Conservation (phyloP, 2,888 invertebrate genomes). For the Uloborus plumipes region DNA sequence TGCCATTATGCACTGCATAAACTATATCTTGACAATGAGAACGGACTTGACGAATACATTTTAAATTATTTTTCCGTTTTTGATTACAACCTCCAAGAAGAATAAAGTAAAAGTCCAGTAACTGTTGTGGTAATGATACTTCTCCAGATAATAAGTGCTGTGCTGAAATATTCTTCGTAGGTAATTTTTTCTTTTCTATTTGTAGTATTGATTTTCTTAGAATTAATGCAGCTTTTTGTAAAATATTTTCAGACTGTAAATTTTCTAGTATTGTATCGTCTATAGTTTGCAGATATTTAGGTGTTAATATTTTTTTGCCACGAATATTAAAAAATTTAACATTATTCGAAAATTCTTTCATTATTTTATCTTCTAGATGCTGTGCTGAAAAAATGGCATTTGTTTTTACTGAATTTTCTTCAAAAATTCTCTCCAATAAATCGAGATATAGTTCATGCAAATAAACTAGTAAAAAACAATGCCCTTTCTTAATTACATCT, state of each 20-base stretch:
- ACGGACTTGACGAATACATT: too few species aligned
- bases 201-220: too few species aligned
- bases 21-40: too few species aligned
- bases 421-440: not conserved
- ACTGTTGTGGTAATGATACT: too few species aligned
- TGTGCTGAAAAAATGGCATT: not conserved
- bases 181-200: too few species aligned
- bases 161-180: too few species aligned
- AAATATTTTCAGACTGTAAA: not conserved
- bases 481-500: not conserved
- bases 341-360: slow-evolving; percentile 4
- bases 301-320: not conserved
- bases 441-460: not conserved
- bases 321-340: not conserved
- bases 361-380: not conserved
- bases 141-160: too few species aligned
- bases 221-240: slow-evolving; percentile 5
- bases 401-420: not conserved
- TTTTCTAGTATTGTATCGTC: not conserved
- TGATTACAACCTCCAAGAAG: too few species aligned
- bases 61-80: too few species aligned
- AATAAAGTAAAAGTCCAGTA: too few species aligned
- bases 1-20: too few species aligned
- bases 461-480: not conserved
- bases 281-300: not conserved